These are phyloP conservation scores for Mimumesa dahlbomi DNA, from an alignment of 2,888 invertebrate species.

Conservation along the genomic window DNA sequence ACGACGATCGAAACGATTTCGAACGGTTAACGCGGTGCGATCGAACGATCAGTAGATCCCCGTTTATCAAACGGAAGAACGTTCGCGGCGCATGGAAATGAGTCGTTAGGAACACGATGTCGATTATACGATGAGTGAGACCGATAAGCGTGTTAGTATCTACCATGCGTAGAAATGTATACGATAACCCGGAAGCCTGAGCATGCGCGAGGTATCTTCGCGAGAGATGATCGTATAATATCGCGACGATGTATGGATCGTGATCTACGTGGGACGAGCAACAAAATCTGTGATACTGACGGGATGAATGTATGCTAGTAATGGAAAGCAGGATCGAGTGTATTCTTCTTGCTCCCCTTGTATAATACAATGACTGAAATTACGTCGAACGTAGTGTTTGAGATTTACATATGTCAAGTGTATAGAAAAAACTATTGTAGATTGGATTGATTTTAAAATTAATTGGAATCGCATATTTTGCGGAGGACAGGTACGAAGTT, in stretches of 20 bases:
- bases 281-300: slow-evolving; percentile 1
- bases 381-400: too few species aligned
- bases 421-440: too few species aligned
- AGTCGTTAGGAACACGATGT: not conserved
- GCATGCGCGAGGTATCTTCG: not conserved
- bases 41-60: too few species aligned
- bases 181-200: not conserved
- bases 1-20: not conserved
- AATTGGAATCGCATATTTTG: too few species aligned
- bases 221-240: slow-evolving; percentile 1
- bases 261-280: not conserved
- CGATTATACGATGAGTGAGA: not conserved
- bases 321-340: not conserved
- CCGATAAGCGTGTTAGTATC: not conserved
- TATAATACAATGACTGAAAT: too few species aligned
- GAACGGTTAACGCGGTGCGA: not conserved
- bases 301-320: not conserved
- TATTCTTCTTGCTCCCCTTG: not conserved
- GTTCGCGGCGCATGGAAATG: not conserved
- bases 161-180: not conserved
- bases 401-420: too few species aligned
- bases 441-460: too few species aligned
- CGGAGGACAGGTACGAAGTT: too few species aligned
- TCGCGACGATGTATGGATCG: slow-evolving; percentile 2
- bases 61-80: not conserved